A percentile compares a stretch with the other conserved stretches of the same genome.
Conservation (phyloP, 1,140 invertebrate genomes). For the Nephila pilipes region DNA sequence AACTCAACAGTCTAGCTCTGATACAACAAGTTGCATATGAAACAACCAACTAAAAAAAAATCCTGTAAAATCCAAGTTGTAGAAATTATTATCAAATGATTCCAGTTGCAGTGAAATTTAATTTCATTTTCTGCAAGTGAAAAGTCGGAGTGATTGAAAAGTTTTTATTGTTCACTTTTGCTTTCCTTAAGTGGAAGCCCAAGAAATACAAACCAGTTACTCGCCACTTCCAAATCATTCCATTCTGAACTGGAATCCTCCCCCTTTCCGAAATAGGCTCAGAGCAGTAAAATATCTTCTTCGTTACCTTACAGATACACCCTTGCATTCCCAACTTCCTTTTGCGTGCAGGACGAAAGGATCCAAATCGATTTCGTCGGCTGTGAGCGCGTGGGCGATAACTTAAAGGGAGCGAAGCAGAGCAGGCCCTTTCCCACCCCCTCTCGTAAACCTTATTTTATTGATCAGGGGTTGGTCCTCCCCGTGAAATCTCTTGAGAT, state of each 20-base stretch:
- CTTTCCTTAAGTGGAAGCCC: no score
- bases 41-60: no score
- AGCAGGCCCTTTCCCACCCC: neutral
- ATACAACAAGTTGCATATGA: no score
- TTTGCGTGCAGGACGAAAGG: constrained; percentile 7
- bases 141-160: no score
- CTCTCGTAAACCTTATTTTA: constrained; percentile 34
- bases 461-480: constrained; percentile 10
- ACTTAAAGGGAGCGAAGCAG: neutral
- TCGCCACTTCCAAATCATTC: neutral
- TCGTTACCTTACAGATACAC: constrained; percentile 2
- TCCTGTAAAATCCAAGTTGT: no score
- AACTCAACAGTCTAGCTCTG: no score
- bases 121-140: no score
- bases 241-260: neutral
- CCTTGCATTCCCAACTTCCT: constrained; percentile 1
- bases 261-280: neutral
- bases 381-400: constrained; percentile 12
- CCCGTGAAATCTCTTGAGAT: neutral
- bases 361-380: constrained; percentile 22
- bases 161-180: no score
- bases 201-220: neutral
- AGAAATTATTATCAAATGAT: no score
- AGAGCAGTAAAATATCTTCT: neutral
- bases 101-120: no score